phyloP scores from a whole-genome alignment of 2,797 vertebrate species.

The Muraenolepis orangiensis region DNA sequence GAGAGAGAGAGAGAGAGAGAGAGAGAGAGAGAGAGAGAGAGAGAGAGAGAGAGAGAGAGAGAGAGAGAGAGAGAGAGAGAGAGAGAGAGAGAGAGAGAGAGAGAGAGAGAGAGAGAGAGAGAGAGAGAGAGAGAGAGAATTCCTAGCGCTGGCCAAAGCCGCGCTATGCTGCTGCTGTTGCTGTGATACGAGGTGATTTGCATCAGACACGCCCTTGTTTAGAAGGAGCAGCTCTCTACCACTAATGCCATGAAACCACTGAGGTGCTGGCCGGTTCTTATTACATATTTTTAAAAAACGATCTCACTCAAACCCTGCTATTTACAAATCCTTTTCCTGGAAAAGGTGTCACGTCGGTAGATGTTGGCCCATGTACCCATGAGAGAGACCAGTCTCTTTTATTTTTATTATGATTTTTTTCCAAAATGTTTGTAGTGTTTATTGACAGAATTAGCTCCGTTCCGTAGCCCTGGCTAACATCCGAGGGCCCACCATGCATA shows the following conservation, averaged over 20 bases:
- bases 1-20: neutral
- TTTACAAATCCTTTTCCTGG: neutral
- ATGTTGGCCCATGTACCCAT: neutral
- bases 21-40: conserved; percentile 42
- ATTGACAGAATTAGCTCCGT: neutral
- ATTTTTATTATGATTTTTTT: neutral
- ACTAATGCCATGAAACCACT: neutral
- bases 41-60: neutral
- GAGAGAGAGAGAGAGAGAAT: neutral
- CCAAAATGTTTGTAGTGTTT: neutral
- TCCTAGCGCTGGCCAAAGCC: neutral
- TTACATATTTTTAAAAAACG: neutral
- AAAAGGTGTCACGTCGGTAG: neutral
- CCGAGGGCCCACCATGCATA: neutral
- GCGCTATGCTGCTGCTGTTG: neutral
- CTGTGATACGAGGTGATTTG: neutral
- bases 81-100: conserved; percentile 29
- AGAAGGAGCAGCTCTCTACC: neutral
- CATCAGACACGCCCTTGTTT: conserved; percentile 1
- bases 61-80: conserved; percentile 39
- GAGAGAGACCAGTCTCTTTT: neutral
- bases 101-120: conserved; percentile 23
- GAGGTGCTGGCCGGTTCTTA: conserved; percentile 9
- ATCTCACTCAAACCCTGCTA: neutral
- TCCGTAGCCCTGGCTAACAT: neutral